These are phyloP conservation scores for Nemotelus pantherinus DNA, from an alignment of 2,888 invertebrate species.

Conservation along the genomic window DNA sequence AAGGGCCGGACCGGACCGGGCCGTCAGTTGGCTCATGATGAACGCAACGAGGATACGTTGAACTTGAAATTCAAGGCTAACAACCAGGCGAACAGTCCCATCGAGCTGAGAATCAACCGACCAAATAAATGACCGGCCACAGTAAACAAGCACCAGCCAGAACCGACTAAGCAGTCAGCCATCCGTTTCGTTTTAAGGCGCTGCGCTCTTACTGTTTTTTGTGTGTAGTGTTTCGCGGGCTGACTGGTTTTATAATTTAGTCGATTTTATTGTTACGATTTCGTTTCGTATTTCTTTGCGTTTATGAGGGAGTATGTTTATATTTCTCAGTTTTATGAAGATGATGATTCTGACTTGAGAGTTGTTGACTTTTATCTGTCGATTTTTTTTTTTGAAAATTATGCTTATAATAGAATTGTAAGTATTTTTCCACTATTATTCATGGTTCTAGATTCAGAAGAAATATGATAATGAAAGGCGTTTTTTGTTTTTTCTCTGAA, in stretches of 20 bases:
- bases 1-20: no score
- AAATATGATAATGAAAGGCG: no score
- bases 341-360: neutral
- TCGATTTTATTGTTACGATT: neutral
- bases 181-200: constrained; percentile 29
- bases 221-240: neutral
- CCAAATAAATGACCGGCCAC: constrained; percentile 22
- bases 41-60: constrained; percentile 38
- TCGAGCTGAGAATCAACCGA: constrained; percentile 7
- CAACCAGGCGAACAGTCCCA: constrained; percentile 25
- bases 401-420: no score
- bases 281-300: neutral
- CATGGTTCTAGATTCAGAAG: no score
- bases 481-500: no score
- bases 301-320: neutral
- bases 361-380: constrained; percentile 4
- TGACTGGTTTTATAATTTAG: neutral
- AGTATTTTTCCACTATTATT: no score
- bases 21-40: neutral
- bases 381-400: neutral
- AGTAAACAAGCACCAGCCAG: constrained; percentile 11
- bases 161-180: constrained; percentile 10
- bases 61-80: constrained; percentile 45
- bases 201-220: neutral
- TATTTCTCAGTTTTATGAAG: constrained; percentile 7